Evolutionary conservation across 30 jellyfish, hydroid and myxozoan genomes (phyloP).

Genomic region (Hydractinia echinata): DNA sequence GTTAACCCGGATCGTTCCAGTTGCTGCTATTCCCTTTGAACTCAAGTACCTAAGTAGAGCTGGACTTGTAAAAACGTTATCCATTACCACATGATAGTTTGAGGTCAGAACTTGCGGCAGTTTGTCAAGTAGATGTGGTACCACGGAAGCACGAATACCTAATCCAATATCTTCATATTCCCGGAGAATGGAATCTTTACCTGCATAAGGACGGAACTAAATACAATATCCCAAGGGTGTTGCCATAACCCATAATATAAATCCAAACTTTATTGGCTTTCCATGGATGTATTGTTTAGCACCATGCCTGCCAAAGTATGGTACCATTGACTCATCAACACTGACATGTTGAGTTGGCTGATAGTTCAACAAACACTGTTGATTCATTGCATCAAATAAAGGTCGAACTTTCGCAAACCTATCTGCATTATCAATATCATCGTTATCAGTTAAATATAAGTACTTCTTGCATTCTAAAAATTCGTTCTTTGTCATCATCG

Average conservation of each 20-base stretch:
- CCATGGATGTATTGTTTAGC: conserved; percentile 17
- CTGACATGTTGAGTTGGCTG: conserved; percentile 5
- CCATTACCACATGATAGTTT: conserved; percentile 5
- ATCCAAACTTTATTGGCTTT: conserved; percentile 4
- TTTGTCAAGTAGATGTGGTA: neutral
- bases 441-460: too few species aligned
- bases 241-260: neutral
- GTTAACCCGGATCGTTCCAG: neutral
- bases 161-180: conserved; percentile 3
- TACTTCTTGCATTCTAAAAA: too few species aligned
- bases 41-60: conserved; percentile 7
- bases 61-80: too few species aligned
- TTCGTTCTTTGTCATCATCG: too few species aligned
- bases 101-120: conserved; percentile 1
- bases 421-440: too few species aligned
- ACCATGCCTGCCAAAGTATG: conserved; percentile 5
- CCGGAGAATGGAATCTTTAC: neutral
- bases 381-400: too few species aligned
- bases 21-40: neutral
- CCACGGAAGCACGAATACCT: conserved; percentile 1
- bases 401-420: too few species aligned
- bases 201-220: conserved; percentile 14
- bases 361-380: conserved; percentile 9
- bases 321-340: conserved; percentile 10
- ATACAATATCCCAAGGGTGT: conserved; percentile 16